Percentiles rank a stretch among this genome's conserved stretches.
phyloP scores from a whole-genome alignment of 2,888 invertebrate species.

The Rhamnusium bicolor region DNA sequence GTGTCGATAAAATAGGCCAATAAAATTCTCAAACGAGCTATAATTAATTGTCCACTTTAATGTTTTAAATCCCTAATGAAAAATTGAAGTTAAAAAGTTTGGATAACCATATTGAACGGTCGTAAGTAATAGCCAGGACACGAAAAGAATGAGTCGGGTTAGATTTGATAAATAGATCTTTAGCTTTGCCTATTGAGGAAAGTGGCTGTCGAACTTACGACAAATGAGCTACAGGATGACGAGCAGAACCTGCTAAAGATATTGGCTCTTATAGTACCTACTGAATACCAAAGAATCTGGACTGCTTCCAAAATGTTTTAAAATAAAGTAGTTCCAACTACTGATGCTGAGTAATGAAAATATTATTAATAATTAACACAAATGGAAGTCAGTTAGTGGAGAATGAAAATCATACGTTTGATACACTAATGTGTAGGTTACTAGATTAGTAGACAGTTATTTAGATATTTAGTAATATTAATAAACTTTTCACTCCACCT shows the following conservation, averaged over 20 bases:
- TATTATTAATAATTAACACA: neutral
- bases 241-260: slow-evolving; percentile 11
- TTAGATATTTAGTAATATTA: too few relatives aligned
- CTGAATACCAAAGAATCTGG: slow-evolving; percentile 2
- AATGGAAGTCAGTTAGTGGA: too few relatives aligned
- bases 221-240: slow-evolving; percentile 29
- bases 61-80: slow-evolving; percentile 35
- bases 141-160: slow-evolving; percentile 31
- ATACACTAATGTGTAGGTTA: too few relatives aligned
- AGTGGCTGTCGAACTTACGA: slow-evolving; percentile 34
- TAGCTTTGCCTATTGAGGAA: slow-evolving; percentile 27
- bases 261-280: slow-evolving; percentile 1
- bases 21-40: slow-evolving; percentile 2
- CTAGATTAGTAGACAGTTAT: too few relatives aligned
- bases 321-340: neutral
- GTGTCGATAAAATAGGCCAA: neutral
- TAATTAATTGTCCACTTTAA: slow-evolving; percentile 37
- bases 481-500: too few relatives aligned
- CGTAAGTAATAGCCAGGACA: slow-evolving; percentile 23
- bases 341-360: neutral
- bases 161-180: slow-evolving; percentile 36
- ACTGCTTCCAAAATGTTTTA: neutral
- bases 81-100: slow-evolving; percentile 37
- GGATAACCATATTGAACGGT: slow-evolving; percentile 33
- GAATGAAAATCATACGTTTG: too few relatives aligned